phyloP scores from a whole-genome alignment of 53 echinoderm and acorn worm species.

The Stichopus horrens region DNA sequence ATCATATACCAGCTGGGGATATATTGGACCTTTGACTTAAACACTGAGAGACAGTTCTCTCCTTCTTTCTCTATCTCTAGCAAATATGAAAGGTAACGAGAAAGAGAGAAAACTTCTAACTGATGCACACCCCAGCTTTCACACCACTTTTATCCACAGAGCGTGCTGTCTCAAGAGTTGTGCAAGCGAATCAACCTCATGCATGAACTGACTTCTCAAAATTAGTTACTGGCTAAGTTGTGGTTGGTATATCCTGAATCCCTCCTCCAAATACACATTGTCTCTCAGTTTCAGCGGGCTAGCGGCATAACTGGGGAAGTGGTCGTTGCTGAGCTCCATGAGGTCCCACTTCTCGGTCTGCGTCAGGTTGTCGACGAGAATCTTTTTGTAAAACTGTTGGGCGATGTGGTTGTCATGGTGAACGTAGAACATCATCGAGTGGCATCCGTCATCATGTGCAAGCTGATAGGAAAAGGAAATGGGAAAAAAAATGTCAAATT shows the following conservation, averaged over 20 bases:
- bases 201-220: too few relatives aligned
- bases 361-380: conserved; percentile 3
- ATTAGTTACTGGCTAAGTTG: not conserved
- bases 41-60: too few relatives aligned
- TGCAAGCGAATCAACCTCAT: too few relatives aligned
- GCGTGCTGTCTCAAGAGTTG: too few relatives aligned
- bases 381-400: conserved; percentile 15
- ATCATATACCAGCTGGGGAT: too few relatives aligned
- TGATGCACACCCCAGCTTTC: too few relatives aligned
- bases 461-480: not conserved
- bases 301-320: conserved; percentile 1
- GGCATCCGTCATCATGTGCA: conserved; percentile 5
- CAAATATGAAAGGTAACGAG: too few relatives aligned
- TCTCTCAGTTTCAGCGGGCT: conserved; percentile 23
- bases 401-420: conserved; percentile 21
- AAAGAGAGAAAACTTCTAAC: too few relatives aligned
- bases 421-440: conserved; percentile 24
- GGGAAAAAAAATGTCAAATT: too few relatives aligned
- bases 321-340: conserved; percentile 26
- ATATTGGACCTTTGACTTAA: too few relatives aligned
- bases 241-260: not conserved
- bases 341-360: conserved; percentile 30
- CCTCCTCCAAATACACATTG: not conserved
- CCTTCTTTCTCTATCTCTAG: too few relatives aligned
- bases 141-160: too few relatives aligned